These are phyloP conservation scores for Cyanoliseus patagonus DNA, from an alignment of 2,113 vertebrate genomes.

Conservation along the genomic window DNA sequence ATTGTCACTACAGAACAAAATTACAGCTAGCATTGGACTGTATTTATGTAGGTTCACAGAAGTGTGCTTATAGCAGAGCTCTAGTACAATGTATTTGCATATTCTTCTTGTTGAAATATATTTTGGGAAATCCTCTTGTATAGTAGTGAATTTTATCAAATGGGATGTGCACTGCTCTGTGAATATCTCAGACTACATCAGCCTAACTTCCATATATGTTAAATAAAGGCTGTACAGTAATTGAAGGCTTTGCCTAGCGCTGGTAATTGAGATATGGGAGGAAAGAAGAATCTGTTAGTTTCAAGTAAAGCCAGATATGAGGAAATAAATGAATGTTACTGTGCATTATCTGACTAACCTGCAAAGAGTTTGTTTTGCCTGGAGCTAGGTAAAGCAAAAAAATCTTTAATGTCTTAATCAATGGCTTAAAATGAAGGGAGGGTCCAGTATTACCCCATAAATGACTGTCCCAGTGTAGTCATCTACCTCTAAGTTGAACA, in stretches of 20 bases:
- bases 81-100: neutral
- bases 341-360: neutral
- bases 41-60: fast-evolving
- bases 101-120: neutral
- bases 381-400: neutral
- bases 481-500: neutral
- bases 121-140: neutral
- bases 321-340: neutral
- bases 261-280: neutral
- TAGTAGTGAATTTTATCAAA: neutral
- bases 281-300: neutral
- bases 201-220: neutral
- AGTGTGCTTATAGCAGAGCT: fast-evolving
- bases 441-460: neutral
- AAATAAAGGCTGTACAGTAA: neutral
- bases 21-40: neutral
- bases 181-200: neutral
- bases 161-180: neutral
- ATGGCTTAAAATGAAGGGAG: neutral
- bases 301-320: neutral
- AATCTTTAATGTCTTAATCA: neutral
- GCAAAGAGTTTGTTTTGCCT: neutral
- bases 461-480: neutral
- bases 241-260: neutral
- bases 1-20: neutral